These are phyloP conservation scores for Brenthis ino DNA, from an alignment of 2,888 invertebrate genomes.

Conservation along the genomic window DNA sequence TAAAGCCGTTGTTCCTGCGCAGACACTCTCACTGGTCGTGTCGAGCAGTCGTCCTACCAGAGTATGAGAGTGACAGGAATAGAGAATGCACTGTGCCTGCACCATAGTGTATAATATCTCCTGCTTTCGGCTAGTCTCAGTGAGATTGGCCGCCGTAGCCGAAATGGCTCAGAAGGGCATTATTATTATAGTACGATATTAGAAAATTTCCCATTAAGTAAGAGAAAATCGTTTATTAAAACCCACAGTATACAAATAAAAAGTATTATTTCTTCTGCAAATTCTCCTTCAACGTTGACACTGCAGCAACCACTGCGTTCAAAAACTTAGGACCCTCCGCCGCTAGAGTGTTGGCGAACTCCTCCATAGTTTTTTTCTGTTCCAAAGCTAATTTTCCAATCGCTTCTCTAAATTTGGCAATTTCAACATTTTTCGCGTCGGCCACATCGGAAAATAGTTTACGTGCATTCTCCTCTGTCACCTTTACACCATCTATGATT, in stretches of 20 bases:
- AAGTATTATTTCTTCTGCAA: constrained; percentile 22
- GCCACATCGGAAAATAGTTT: constrained; percentile 46
- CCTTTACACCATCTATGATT: constrained; percentile 49
- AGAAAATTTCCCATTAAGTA: too few species aligned
- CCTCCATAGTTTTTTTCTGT: constrained; percentile 49
- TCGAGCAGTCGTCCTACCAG: too few species aligned
- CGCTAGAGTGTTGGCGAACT: constrained; percentile 45
- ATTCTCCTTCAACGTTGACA: constrained; percentile 50
- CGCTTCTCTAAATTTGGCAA: constrained; percentile 52
- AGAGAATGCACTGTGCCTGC: too few species aligned
- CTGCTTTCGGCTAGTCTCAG: too few species aligned
- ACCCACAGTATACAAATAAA: neutral
- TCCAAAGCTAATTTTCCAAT: constrained; percentile 49
- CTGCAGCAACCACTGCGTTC: constrained; percentile 50
- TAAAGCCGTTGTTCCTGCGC: too few species aligned
- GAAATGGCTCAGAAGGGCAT: too few species aligned
- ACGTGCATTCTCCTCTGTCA: constrained; percentile 50
- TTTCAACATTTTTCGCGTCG: constrained; percentile 43
- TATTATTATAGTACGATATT: too few species aligned
- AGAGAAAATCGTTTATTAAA: too few species aligned
- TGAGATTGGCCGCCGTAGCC: too few species aligned
- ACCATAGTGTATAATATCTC: too few species aligned
- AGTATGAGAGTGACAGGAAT: too few species aligned
- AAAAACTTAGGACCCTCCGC: constrained; percentile 49
- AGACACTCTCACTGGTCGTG: too few species aligned